These are phyloP conservation scores for Cabera pusaria DNA, from an alignment of 2,888 invertebrate genomes.

Conservation along the genomic window DNA sequence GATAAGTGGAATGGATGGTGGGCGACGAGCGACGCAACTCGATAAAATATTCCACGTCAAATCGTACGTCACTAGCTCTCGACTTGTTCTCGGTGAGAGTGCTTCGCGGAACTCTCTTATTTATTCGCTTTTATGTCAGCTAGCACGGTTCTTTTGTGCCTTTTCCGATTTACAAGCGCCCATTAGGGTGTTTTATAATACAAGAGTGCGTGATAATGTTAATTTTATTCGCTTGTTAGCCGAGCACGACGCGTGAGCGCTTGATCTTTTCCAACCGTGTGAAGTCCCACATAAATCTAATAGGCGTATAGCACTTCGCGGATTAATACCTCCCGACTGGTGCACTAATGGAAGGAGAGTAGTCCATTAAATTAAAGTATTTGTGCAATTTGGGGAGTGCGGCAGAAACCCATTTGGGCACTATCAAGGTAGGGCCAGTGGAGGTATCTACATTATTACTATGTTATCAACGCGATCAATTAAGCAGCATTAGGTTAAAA, in stretches of 20 bases:
- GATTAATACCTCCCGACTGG: conserved; percentile 33
- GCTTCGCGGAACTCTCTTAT: conserved; percentile 77
- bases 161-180: conserved; percentile 61
- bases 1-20: conserved; percentile 81
- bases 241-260: conserved; percentile 24
- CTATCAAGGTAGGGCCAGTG: conserved; percentile 49
- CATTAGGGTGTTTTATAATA: conserved; percentile 51
- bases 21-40: conserved; percentile 59
- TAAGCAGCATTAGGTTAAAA: conserved; percentile 74
- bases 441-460: conserved; percentile 59
- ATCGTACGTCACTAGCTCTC: conserved; percentile 80
- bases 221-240: conserved; percentile 39
- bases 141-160: conserved; percentile 66
- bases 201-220: conserved; percentile 37
- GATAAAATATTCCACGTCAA: conserved; percentile 81
- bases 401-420: conserved; percentile 60
- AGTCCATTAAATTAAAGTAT: conserved; percentile 49
- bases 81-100: conserved; percentile 74
- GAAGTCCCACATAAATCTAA: conserved; percentile 31
- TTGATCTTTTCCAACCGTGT: conserved; percentile 21
- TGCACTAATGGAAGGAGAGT: conserved; percentile 49
- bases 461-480: conserved; percentile 72
- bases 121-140: conserved; percentile 76
- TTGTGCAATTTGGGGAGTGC: conserved; percentile 48
- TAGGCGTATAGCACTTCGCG: conserved; percentile 30